A percentile compares a stretch with the other conserved stretches of the same genome.
phyloP scores from a whole-genome alignment of 2,113 vertebrate species.

The Podilymbus podiceps region DNA sequence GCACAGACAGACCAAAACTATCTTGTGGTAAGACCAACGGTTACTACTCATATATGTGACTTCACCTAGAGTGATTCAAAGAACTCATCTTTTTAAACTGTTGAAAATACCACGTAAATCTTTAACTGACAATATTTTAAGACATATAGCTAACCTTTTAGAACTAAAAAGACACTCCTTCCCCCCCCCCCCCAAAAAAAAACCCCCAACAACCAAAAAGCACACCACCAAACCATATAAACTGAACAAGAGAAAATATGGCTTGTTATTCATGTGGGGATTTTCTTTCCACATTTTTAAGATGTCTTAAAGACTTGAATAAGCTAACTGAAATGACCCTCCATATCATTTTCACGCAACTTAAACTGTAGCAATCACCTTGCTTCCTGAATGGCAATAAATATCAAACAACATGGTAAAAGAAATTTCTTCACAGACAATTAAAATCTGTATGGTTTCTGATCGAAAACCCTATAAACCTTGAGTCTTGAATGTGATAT shows the following conservation, averaged over 20 bases:
- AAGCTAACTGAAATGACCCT: background rate
- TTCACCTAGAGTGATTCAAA: conserved; percentile 63
- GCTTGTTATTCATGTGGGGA: background rate
- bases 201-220: no score
- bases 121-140: conserved; percentile 54
- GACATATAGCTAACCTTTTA: background rate
- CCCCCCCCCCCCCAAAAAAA: no score
- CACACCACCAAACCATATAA: background rate
- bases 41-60: conserved; percentile 55
- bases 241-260: background rate
- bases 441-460: background rate
- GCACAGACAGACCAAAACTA: conserved; percentile 80
- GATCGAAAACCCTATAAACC: background rate
- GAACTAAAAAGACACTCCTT: background rate
- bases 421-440: background rate
- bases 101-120: conserved; percentile 60
- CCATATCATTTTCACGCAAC: background rate
- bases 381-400: background rate
- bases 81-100: conserved; percentile 65
- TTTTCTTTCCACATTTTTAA: background rate
- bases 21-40: conserved; percentile 77
- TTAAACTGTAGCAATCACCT: background rate
- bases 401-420: background rate
- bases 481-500: background rate
- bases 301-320: background rate